Percentiles rank a stretch among this genome's conserved stretches.
Conservation (phyloP, 35 echinoderm and acorn worm genomes). For the Stichopus chloronotus region DNA sequence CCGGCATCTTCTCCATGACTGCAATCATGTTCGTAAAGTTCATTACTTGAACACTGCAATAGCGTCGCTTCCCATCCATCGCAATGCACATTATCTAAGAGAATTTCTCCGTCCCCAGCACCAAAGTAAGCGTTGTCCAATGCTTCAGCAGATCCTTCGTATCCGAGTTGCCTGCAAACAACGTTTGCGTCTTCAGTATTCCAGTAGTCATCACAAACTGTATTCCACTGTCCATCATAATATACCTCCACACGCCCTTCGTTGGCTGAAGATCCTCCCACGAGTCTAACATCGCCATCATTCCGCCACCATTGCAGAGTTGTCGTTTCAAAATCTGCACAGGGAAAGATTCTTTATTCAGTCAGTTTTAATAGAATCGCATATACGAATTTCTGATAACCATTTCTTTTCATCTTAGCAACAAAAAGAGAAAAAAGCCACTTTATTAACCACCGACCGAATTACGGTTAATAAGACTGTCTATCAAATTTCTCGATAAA, state of each 20-base stretch:
- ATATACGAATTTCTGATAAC: background rate
- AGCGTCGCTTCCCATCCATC: background rate
- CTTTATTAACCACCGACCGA: background rate
- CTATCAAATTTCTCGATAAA: background rate
- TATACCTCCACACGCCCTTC: constrained; percentile 42
- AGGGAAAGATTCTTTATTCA: background rate
- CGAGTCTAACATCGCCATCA: background rate
- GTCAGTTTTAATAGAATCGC: background rate
- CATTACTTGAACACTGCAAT: background rate
- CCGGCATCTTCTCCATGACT: background rate
- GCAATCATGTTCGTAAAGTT: background rate
- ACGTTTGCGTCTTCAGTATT: background rate
- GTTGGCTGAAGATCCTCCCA: background rate
- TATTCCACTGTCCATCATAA: background rate
- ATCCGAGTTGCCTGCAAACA: constrained; percentile 22
- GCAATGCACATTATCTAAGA: background rate
- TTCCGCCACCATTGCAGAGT: background rate
- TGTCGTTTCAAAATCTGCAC: background rate
- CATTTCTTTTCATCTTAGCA: background rate
- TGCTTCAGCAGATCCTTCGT: background rate
- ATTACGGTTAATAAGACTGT: background rate
- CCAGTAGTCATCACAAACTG: constrained; percentile 21
- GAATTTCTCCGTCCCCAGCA: background rate
- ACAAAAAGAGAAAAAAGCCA: background rate
- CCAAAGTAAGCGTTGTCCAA: background rate